Conservation (phyloP, 2,797 vertebrate species). For the Clarias fuscus region DNA sequence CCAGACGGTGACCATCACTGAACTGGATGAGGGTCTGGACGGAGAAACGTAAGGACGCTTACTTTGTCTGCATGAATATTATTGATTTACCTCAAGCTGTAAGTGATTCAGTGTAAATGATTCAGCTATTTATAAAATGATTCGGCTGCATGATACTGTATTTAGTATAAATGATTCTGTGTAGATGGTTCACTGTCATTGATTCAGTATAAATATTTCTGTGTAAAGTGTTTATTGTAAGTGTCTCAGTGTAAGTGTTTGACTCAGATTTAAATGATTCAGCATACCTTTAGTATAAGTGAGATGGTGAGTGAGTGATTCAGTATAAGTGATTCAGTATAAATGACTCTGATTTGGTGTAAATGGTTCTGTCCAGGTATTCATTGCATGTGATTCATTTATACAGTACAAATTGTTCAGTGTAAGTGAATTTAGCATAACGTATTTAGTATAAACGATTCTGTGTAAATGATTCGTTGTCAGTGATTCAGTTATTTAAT, state of each 20-base stretch:
- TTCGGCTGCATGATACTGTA: too few relatives aligned
- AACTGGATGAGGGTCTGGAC: slow-evolving; percentile 76
- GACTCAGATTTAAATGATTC: neutral
- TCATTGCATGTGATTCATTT: neutral
- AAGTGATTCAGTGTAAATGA: neutral
- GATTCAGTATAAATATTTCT: neutral
- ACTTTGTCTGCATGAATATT: neutral
- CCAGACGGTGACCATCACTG: slow-evolving; percentile 78
- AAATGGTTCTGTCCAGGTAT: neutral
- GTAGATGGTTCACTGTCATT: neutral
- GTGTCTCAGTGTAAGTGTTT: neutral
- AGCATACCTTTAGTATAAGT: neutral
- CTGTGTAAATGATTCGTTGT: neutral
- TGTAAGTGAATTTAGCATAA: neutral
- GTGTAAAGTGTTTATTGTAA: neutral
- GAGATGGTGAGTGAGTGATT: neutral
- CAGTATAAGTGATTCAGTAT: neutral
- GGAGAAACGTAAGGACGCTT: slow-evolving; percentile 74
- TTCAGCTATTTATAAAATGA: neutral
- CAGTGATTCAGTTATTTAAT: neutral
- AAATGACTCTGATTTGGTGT: neutral
- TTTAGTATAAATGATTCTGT: neutral
- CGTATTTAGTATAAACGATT: neutral
- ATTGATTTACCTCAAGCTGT: neutral
- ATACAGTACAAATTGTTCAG: neutral